Conservation (phyloP, 2,888 invertebrate species). For the Pristionchus japonicus region DNA sequence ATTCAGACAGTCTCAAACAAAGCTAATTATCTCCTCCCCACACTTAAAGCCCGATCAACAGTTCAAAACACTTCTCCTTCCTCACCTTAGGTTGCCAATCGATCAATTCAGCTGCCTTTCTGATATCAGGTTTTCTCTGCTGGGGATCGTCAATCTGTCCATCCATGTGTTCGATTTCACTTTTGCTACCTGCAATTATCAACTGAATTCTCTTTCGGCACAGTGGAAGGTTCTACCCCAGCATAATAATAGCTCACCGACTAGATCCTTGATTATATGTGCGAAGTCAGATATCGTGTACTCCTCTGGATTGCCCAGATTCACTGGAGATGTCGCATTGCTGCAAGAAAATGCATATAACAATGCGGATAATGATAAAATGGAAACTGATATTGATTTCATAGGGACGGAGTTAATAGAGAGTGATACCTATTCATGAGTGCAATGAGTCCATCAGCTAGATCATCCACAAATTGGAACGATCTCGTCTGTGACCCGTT, state of each 20-base stretch:
- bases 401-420: too few relatives aligned
- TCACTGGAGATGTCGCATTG: conserved; percentile 92
- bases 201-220: not conserved
- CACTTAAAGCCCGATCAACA: too few relatives aligned
- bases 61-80: not conserved
- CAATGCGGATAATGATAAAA: not conserved
- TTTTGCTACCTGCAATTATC: conserved; percentile 84
- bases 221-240: not conserved
- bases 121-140: conserved; percentile 92
- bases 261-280: conserved; percentile 77
- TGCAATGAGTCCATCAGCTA: conserved; percentile 92
- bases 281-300: conserved; percentile 89
- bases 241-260: conserved; percentile 76
- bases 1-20: too few relatives aligned
- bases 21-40: too few relatives aligned
- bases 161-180: conserved; percentile 86
- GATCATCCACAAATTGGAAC: conserved; percentile 96
- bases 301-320: conserved; percentile 97
- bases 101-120: conserved; percentile 86
- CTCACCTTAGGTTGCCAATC: conserved; percentile 91
- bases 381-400: too few relatives aligned
- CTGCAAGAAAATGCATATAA: too few relatives aligned
- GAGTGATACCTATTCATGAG: conserved; percentile 87
- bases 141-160: conserved; percentile 97
- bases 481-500: conserved; percentile 84